These are phyloP conservation scores for Percina caprodes DNA, from an alignment of 2,113 vertebrate genomes.

Conservation along the genomic window DNA sequence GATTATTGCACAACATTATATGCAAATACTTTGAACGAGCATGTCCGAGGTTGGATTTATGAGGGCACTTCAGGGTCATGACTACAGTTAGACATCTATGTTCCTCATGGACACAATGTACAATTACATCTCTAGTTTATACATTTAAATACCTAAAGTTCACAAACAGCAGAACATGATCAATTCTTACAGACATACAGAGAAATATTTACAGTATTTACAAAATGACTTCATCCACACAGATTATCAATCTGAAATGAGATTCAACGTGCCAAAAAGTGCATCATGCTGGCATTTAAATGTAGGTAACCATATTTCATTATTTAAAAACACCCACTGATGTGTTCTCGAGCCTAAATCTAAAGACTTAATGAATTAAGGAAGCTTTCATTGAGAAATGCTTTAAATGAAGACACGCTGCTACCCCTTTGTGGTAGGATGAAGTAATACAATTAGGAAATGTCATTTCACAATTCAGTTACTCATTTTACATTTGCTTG, in stretches of 20 bases:
- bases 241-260: constrained; percentile 3
- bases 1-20: constrained; percentile 25
- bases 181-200: neutral
- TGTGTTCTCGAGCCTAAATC: neutral
- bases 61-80: constrained; percentile 28
- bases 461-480: neutral
- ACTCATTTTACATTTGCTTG: neutral
- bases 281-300: neutral
- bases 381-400: constrained; percentile 23
- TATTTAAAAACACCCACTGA: neutral
- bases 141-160: neutral
- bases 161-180: constrained; percentile 22
- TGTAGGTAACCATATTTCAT: neutral
- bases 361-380: neutral
- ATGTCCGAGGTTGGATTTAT: constrained; percentile 2
- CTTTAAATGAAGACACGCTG: constrained; percentile 41
- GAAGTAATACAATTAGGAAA: constrained; percentile 35
- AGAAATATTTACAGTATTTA: constrained; percentile 34
- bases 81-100: constrained; percentile 14
- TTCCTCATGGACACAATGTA: constrained; percentile 9
- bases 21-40: constrained; percentile 17
- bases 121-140: constrained; percentile 4
- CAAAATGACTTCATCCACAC: neutral
- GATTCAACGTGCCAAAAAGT: constrained; percentile 1
- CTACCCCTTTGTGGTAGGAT: constrained; percentile 66